Percentiles rank a stretch among this genome's conserved stretches.
Evolutionary conservation across 2,113 vertebrate species (phyloP).

Genomic region (Microtus montanus): DNA sequence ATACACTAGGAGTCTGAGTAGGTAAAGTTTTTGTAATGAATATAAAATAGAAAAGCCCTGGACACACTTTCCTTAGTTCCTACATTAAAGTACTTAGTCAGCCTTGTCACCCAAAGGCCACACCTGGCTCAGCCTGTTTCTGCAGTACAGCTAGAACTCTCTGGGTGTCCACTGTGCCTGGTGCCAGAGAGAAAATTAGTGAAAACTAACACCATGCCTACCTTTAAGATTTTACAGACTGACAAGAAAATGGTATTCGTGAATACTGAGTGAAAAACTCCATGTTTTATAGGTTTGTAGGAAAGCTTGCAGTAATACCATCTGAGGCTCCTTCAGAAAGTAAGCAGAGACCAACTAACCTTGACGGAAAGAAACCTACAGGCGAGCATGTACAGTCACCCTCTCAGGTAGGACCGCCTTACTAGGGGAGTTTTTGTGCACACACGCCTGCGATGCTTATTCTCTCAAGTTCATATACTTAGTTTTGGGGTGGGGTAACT

Average conservation of each 20-base stretch:
- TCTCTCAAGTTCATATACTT: not conserved
- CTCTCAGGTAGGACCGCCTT: not conserved
- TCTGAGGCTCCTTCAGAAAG: conserved; percentile 8
- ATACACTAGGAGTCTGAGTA: not conserved
- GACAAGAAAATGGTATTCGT: not conserved
- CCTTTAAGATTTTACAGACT: not conserved
- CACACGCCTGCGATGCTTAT: not conserved
- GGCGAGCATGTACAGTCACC: rapidly evolving
- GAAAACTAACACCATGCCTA: not conserved
- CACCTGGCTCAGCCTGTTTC: not conserved
- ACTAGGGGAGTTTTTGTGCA: not conserved
- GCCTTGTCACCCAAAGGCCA: rapidly evolving
- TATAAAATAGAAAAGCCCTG: not conserved
- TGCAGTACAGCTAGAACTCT: rapidly evolving
- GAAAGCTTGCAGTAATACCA: not conserved
- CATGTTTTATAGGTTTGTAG: not conserved
- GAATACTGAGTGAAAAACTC: not conserved
- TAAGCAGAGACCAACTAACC: not conserved
- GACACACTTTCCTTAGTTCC: not conserved
- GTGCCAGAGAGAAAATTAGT: not conserved
- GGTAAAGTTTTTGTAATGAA: not conserved
- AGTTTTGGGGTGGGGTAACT: too few relatives aligned
- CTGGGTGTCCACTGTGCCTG: not conserved
- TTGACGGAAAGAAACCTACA: not conserved
- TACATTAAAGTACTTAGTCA: not conserved